Conservation (phyloP, 1,140 invertebrate species). For the Hylaeus volcanicus region DNA sequence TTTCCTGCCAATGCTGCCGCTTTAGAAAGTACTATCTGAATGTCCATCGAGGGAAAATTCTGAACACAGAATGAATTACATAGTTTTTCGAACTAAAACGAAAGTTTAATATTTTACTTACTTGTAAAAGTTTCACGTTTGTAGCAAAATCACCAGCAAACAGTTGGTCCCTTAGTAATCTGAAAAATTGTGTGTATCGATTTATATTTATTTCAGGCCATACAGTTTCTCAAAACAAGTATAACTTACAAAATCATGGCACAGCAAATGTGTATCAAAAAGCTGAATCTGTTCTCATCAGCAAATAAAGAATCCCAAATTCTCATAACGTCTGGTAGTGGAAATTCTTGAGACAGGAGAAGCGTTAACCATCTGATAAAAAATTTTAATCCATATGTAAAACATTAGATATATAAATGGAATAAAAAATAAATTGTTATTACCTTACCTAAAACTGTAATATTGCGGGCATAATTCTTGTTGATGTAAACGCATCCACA, state of each 20-base stretch:
- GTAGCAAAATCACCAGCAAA: slow-evolving; percentile 92
- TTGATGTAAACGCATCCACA: slow-evolving; percentile 88
- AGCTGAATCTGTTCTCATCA: slow-evolving; percentile 93
- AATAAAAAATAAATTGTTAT: not conserved
- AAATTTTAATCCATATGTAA: slow-evolving; percentile 10
- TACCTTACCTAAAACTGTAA: slow-evolving; percentile 91
- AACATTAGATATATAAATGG: not conserved
- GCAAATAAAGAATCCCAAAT: slow-evolving; percentile 98
- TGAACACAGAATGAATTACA: slow-evolving; percentile 65
- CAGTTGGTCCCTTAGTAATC: slow-evolving; percentile 90
- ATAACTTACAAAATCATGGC: slow-evolving; percentile 96
- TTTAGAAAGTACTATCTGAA: slow-evolving; percentile 85
- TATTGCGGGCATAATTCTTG: slow-evolving; percentile 96
- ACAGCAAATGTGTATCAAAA: slow-evolving; percentile 95
- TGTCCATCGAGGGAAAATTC: slow-evolving; percentile 89
- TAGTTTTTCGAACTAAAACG: not conserved
- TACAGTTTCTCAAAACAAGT: not conserved
- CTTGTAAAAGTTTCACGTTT: slow-evolving; percentile 96
- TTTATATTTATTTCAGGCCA: not conserved
- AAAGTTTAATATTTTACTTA: slow-evolving; percentile 61
- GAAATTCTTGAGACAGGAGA: slow-evolving; percentile 98
- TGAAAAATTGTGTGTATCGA: slow-evolving; percentile 71
- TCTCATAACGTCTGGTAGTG: slow-evolving; percentile 95
- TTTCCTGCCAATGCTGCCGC: slow-evolving; percentile 81
- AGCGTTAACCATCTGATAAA: slow-evolving; percentile 93